phyloP scores from a whole-genome alignment of 1,140 invertebrate genomes.

The Dolichoris vasculosae region DNA sequence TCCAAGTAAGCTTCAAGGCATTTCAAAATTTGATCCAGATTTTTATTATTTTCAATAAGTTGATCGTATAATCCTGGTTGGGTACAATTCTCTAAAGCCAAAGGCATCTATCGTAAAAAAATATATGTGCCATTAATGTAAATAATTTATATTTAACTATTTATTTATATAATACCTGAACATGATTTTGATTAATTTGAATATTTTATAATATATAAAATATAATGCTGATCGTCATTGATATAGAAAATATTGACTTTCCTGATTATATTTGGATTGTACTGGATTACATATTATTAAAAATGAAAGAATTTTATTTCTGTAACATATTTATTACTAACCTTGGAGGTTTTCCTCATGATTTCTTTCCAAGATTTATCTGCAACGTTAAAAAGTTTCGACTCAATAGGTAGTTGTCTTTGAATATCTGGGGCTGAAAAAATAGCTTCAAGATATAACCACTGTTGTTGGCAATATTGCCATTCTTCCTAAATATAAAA shows the following conservation, averaged over 20 bases:
- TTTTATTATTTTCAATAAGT: slow-evolving; percentile 83
- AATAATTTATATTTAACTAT: too few relatives aligned
- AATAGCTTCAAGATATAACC: slow-evolving; percentile 91
- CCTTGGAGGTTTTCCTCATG: slow-evolving; percentile 83
- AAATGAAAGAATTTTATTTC: background rate
- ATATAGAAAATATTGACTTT: background rate
- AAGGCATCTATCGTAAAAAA: slow-evolving; percentile 74
- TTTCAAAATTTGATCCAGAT: slow-evolving; percentile 88
- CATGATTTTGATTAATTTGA: too few relatives aligned
- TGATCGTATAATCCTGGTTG: slow-evolving; percentile 81
- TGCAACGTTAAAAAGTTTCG: slow-evolving; percentile 87
- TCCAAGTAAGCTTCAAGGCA: slow-evolving; percentile 88
- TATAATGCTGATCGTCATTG: too few relatives aligned
- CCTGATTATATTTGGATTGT: too few relatives aligned
- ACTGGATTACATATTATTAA: too few relatives aligned
- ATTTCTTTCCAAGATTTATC: slow-evolving; percentile 92
- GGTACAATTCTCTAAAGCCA: slow-evolving; percentile 82
- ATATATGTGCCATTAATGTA: background rate
- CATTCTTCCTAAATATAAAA: slow-evolving; percentile 82
- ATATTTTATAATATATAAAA: too few relatives aligned
- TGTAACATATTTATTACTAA: slow-evolving; percentile 55
- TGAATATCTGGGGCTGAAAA: slow-evolving; percentile 93
- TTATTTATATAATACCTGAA: too few relatives aligned
- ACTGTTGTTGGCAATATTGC: slow-evolving; percentile 87
- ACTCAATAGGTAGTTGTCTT: slow-evolving; percentile 87